These are phyloP conservation scores for Sitobion miscanthi DNA, from an alignment of 1,140 invertebrate species.

Conservation along the genomic window DNA sequence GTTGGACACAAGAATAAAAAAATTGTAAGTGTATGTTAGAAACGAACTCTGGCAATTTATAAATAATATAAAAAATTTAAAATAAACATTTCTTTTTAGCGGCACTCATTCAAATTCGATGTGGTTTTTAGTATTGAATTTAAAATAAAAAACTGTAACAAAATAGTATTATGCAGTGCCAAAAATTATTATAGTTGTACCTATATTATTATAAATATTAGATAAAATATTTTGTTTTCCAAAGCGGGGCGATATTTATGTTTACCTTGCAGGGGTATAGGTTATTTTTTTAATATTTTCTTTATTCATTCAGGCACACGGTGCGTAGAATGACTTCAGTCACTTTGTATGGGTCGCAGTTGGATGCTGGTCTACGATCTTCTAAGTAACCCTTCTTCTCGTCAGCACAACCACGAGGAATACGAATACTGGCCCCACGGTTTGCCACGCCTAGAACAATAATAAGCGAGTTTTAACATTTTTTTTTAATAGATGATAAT, in stretches of 20 bases:
- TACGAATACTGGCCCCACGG: conserved; percentile 81
- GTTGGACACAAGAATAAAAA: too few relatives aligned
- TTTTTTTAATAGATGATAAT: not conserved
- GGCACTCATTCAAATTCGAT: not conserved
- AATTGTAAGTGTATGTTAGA: too few relatives aligned
- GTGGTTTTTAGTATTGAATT: not conserved
- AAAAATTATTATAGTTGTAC: not conserved
- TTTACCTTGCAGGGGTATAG: not conserved
- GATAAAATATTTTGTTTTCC: not conserved
- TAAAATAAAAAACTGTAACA: conserved; percentile 20
- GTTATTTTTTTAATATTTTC: not conserved
- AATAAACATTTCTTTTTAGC: not conserved
- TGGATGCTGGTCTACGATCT: conserved; percentile 90
- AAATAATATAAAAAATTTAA: too few relatives aligned
- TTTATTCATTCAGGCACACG: conserved; percentile 70
- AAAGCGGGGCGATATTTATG: not conserved
- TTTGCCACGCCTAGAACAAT: conserved; percentile 74
- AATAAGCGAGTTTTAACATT: not conserved
- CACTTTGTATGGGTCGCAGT: conserved; percentile 90
- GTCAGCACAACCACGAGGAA: conserved; percentile 82
- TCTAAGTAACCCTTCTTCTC: conserved; percentile 92
- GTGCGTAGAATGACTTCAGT: conserved; percentile 77
- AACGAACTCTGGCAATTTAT: too few relatives aligned
- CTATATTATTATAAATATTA: not conserved
- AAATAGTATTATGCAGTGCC: not conserved